These are phyloP conservation scores for Hepsetus odoe DNA, from an alignment of 2,113 vertebrate species.

Conservation along the genomic window DNA sequence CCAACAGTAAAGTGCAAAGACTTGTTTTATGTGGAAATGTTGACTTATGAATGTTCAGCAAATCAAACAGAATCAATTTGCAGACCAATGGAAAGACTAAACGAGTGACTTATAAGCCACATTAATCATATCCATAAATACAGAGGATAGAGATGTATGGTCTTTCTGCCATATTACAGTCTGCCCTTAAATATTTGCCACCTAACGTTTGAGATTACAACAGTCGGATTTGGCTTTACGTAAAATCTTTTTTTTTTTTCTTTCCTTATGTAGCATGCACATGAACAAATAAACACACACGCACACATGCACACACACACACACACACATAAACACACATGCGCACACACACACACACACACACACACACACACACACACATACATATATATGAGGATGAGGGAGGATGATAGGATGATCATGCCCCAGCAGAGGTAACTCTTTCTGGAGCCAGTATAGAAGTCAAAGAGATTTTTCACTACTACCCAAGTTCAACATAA, in stretches of 20 bases:
- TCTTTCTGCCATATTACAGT: background rate
- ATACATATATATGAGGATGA: too few species aligned
- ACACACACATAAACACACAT: too few species aligned
- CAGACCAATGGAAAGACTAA: constrained; percentile 12
- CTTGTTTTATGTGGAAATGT: constrained; percentile 43
- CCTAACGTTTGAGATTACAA: constrained; percentile 12
- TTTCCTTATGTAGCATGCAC: too few species aligned
- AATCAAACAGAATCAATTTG: constrained; percentile 35
- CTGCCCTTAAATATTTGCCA: constrained; percentile 22
- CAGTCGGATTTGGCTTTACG: background rate
- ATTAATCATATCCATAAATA: constrained; percentile 40
- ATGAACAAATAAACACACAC: too few species aligned
- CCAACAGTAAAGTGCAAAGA: constrained; percentile 38
- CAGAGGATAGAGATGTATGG: constrained; percentile 20
- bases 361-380: too few species aligned
- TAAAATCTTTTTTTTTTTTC: too few species aligned
- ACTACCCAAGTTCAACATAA: constrained; percentile 25
- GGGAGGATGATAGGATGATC: constrained; percentile 39
- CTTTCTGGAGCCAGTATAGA: too few species aligned
- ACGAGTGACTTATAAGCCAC: constrained; percentile 21
- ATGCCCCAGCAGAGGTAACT: constrained; percentile 16
- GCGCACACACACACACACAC: too few species aligned
- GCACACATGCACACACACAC: too few species aligned
- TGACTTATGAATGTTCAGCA: constrained; percentile 30
- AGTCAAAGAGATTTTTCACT: constrained; percentile 34